phyloP scores from a whole-genome alignment of 2,797 vertebrate genomes.

The Chloroceryle amazona region DNA sequence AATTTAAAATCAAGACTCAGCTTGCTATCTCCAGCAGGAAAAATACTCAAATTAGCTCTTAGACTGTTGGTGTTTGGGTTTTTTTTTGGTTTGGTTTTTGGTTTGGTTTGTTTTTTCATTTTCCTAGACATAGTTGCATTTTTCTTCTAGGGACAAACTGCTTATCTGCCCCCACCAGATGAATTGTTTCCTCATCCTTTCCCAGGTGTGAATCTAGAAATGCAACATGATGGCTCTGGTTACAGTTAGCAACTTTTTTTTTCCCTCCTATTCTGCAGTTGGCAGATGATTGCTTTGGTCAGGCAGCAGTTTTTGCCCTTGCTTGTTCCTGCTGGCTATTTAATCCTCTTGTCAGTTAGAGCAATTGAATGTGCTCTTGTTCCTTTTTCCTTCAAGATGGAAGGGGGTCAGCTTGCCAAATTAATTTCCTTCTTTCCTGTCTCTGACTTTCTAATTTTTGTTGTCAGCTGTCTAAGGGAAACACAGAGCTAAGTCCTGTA shows the following conservation, averaged over 20 bases:
- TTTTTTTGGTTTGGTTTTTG: too few species aligned
- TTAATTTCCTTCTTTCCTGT: neutral
- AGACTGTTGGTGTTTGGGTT: too few species aligned
- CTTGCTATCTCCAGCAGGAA: neutral
- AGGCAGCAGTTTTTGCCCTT: neutral
- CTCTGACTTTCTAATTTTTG: neutral
- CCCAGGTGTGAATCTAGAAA: neutral
- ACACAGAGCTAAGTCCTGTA: neutral
- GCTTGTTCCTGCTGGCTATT: neutral
- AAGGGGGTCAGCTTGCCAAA: neutral
- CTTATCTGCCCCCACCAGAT: neutral
- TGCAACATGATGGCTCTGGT: neutral
- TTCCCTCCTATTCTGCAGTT: neutral
- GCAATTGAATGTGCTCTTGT: neutral
- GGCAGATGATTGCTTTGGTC: neutral
- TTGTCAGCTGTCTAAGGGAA: neutral
- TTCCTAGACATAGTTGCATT: too few species aligned
- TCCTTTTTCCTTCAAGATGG: neutral
- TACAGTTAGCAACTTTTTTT: neutral
- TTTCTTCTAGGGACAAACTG: neutral
- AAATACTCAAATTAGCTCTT: neutral
- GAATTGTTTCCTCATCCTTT: neutral
- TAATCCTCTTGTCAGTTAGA: neutral
- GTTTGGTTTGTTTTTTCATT: too few species aligned
- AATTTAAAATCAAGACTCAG: neutral